Base-by-base conservation (phyloP, 2,888 invertebrate genomes). In the Entomobrya proxima region DNA sequence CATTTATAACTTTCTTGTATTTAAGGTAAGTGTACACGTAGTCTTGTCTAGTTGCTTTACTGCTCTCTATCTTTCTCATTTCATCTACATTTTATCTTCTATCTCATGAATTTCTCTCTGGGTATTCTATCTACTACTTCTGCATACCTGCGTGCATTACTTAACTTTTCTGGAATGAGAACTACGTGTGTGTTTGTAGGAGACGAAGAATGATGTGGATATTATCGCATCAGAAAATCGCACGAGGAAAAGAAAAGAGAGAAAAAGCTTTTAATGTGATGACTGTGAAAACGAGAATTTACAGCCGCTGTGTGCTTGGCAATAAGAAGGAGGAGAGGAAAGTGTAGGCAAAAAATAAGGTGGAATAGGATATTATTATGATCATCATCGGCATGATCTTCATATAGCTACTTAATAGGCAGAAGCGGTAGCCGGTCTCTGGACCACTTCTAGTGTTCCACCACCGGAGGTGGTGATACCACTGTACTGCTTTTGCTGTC, bases 241-340 rank as follows among this genome's bases (percentile, higher is more conserved):
- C 55, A 55, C 37, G 37, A 74, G n/a, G 44, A 67, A 32, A 15
- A 64, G 47, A 76, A n/a, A 24, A 69, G n/a, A 69, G 37, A 72
- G 69, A 72, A 72, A 72, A 74, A 47, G 81, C 58, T 61, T 72
- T 81, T 81, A 81, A 81, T 81, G 74, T 58, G 81, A 81, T 81
- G 81, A 74, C 81, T 74, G 61, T 61, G 81, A 81, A 81, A 81
- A 81, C 61, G 74, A 81, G 61, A 81, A 81, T 81, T 81, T 81
- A 81, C 81, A 74, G 74, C 81, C 81, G 74, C 58, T n/a, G 37
- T 74, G 81, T 47, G 74, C 74, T 74, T 35, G 18, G 61, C 74
- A 61, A 74, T 81, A 69, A 69, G 67, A 67, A 78, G 47, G 40
- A 13, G 64, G 61, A 9, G 61, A 75, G 30, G 37, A 77, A 37